Percentiles rank a stretch among this genome's conserved stretches.
phyloP scores from a whole-genome alignment of 1,140 invertebrate species.

The Halesus radiatus region DNA sequence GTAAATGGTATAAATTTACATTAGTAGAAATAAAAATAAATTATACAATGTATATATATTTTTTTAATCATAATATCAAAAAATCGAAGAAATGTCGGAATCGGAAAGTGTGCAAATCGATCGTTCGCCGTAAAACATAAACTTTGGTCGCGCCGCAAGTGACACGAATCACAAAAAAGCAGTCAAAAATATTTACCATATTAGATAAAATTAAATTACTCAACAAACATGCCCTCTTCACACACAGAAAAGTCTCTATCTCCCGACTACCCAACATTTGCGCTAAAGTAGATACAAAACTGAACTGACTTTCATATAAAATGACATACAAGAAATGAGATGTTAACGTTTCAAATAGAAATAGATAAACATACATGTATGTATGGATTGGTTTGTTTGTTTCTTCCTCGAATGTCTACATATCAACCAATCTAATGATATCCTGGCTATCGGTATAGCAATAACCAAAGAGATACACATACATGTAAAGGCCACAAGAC shows the following conservation, averaged over 20 bases:
- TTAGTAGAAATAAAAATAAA: constrained; percentile 50
- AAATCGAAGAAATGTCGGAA: constrained; percentile 46
- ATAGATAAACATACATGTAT: neutral
- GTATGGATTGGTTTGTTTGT: too few relatives aligned
- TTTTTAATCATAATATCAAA: neutral
- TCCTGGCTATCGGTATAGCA: constrained; percentile 1
- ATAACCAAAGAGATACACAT: constrained; percentile 43
- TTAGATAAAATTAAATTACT: constrained; percentile 29
- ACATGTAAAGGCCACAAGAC: constrained; percentile 57
- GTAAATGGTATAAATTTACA: constrained; percentile 53
- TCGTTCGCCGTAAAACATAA: constrained; percentile 56
- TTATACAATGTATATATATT: constrained; percentile 42
- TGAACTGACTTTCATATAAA: constrained; percentile 3
- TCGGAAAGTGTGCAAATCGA: constrained; percentile 56
- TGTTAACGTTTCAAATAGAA: neutral
- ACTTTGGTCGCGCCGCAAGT: constrained; percentile 55
- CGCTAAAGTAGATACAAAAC: neutral
- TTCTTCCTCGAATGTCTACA: constrained; percentile 1
- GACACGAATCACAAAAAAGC: constrained; percentile 58
- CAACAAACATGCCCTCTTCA: constrained; percentile 9
- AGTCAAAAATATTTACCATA: constrained; percentile 36
- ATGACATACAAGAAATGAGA: neutral
- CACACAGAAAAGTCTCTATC: neutral
- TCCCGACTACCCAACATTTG: neutral
- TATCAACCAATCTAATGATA: constrained; percentile 30